Evolutionary conservation across 2,888 invertebrate species (phyloP), one percentile per base, ranked within the genome.

Genomic region (Resseliella maxima): DNA sequence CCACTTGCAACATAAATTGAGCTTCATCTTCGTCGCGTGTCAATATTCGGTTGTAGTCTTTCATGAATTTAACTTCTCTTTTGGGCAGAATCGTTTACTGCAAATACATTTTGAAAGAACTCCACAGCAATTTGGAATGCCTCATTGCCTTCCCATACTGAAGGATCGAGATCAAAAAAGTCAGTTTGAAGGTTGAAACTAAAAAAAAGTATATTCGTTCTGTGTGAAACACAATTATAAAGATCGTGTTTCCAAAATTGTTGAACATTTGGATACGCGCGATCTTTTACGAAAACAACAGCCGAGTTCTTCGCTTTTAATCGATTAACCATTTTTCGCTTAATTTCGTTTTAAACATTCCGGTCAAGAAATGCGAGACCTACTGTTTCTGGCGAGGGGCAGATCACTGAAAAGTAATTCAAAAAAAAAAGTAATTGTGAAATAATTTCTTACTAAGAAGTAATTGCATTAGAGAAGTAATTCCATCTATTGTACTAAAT

Each of bases 11-110:
- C 18, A 54, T 54, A 6, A 54, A 54, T 18, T 54, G 64, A 5
- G 24, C 24, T 64, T 64, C 64, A 8, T 64, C 64, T 64, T 64
- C 64, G 31, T 64, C 64, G 31, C 27, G 64, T 64, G 64, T 64
- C 2, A 64, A 31, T 24, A 64, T 27, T 24, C 27, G 64, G 15
- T 64, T 64, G 24, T 64, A 64, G 24, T 64, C 64, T 64, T 64
- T 64, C 64, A 64, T 64, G 15, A 64, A 64, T 27, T 64, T 64
- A 5, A 27, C 24, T 64, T 3, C 27, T 18, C 50, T 2, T 41
- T 18, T 41, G 6, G 5, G 41, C 41, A 12, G 41, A 5, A 12
- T 41, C 41, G 21, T 54, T 54, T n/a, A 54, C 54, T 18, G 18
- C 54, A 21, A 54, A 54, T 54, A 54, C 6, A 54, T 54, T 54